Percentiles rank a stretch among this genome's conserved stretches.
phyloP scores from a whole-genome alignment of 2,888 invertebrate species.

The Chrysolina americana region DNA sequence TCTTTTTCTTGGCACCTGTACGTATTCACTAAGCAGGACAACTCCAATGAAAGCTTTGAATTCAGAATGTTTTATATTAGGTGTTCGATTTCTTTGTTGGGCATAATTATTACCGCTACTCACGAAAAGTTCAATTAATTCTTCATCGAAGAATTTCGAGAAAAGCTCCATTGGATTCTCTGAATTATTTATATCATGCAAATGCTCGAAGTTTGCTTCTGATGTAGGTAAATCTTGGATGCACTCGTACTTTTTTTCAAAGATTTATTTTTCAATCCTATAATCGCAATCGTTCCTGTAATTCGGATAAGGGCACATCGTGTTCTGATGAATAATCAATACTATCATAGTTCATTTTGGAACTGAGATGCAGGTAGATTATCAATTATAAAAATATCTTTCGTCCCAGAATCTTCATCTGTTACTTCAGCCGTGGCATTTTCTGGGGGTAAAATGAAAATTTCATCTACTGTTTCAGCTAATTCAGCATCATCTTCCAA shows the following conservation, averaged over 20 bases:
- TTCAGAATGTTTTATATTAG: conserved; percentile 30
- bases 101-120: no score
- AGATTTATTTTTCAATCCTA: not conserved
- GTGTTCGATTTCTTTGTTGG: no score
- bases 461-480: not conserved
- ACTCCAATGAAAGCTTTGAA: conserved; percentile 41
- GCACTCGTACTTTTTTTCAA: conserved; percentile 24
- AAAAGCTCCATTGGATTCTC: conserved; percentile 25
- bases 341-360: not conserved
- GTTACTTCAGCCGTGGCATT: not conserved
- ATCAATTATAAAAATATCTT: not conserved
- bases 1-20: conserved; percentile 36
- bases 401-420: not conserved
- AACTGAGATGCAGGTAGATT: not conserved
- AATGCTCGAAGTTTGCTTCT: conserved; percentile 7
- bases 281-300: conserved; percentile 15
- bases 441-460: not conserved
- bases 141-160: conserved; percentile 30
- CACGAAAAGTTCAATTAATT: no score
- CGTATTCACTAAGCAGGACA: conserved; percentile 39
- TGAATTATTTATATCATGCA: conserved; percentile 6
- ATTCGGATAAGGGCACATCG: conserved; percentile 22
- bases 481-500: no score
- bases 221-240: conserved; percentile 16
- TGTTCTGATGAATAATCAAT: no score